Base-by-base conservation (phyloP, 2,797 vertebrate species). In the Danio tinwini region DNA sequence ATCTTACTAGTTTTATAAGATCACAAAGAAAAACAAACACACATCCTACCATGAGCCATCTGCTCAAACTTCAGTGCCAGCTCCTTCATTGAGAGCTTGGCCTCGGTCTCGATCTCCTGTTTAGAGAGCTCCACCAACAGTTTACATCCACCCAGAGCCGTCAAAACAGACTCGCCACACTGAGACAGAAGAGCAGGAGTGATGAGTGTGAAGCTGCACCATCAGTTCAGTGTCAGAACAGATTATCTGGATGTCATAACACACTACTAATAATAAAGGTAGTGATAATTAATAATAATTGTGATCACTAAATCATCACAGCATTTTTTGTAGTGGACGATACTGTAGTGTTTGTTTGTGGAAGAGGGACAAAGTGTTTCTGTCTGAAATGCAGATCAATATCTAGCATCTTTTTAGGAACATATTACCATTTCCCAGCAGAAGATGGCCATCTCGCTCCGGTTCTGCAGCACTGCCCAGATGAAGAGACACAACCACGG, bases 371-470 rank as follows among this genome's bases (percentile, higher is more conserved):
- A 29, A 29, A 29, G 29, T 29, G 29, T 29, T 29, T 29, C 29
- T 29, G 3, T 29, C 29, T 29, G 3, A 29, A 29, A 29, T 1
- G 29, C 29, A 3, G 3, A 29, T 29, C 29, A 29, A 29, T 29
- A 1, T 29, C 29, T 13, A 69, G 56, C 17, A 19, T 4, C 0
- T n/a, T 50, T 39, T 50, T 59, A 40, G n/a, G 55, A 52, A 4
- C 42, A 40, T 21, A 5, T 89, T 91, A 98, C 96, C 95, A 97
- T 96, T 89, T 98, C 96, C 96, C 96, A 98, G 93, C 96, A 97
- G 86, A 93, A 95, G 63, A 90, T 82, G 4, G 96, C 95, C 96
- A 97, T 97, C 86, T 96, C 93, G 0, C 91, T 88, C 42, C 94
- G 92, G 88, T 96, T 97, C 85, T 97, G 93, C 12, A 98, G 90